Conservation (phyloP, 2,797 vertebrate species). For the Epinephelus malabaricus region DNA sequence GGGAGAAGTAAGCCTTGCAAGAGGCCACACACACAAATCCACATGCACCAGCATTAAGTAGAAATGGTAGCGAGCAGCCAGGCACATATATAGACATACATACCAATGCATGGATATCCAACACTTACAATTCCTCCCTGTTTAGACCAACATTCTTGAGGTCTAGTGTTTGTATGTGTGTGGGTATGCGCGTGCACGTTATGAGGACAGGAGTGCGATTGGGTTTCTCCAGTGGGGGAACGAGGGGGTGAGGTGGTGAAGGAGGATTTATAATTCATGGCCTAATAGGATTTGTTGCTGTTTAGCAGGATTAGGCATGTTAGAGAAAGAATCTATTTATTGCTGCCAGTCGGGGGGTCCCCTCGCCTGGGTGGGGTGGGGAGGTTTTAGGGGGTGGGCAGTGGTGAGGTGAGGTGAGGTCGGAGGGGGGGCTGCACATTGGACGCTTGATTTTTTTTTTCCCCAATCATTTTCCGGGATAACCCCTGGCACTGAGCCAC, state of each 20-base stretch:
- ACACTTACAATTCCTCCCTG: conserved; percentile 19
- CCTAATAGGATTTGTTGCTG: conserved; percentile 92
- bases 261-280: conserved; percentile 90
- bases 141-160: conserved; percentile 49
- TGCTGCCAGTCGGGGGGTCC: conserved; percentile 82
- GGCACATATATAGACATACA: conserved; percentile 14
- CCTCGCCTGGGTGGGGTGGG: conserved; percentile 38
- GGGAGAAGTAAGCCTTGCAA: neutral
- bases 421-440: conserved; percentile 53
- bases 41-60: conserved; percentile 12
- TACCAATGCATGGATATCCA: conserved; percentile 13
- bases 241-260: conserved; percentile 78
- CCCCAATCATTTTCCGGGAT: conserved; percentile 78
- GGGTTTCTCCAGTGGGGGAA: conserved; percentile 78
- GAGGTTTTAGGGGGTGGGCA: conserved; percentile 36
- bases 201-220: conserved; percentile 67
- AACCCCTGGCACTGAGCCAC: conserved; percentile 67
- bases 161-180: conserved; percentile 32
- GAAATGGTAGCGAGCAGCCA: conserved; percentile 18
- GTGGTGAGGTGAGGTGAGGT: conserved; percentile 52
- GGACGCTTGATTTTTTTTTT: conserved; percentile 67
- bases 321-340: conserved; percentile 91
- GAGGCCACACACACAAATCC: conserved; percentile 33
- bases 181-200: conserved; percentile 21
- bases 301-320: conserved; percentile 91